Evolutionary conservation across 2,888 invertebrate species (phyloP).

Genomic region (Unio pictorum): DNA sequence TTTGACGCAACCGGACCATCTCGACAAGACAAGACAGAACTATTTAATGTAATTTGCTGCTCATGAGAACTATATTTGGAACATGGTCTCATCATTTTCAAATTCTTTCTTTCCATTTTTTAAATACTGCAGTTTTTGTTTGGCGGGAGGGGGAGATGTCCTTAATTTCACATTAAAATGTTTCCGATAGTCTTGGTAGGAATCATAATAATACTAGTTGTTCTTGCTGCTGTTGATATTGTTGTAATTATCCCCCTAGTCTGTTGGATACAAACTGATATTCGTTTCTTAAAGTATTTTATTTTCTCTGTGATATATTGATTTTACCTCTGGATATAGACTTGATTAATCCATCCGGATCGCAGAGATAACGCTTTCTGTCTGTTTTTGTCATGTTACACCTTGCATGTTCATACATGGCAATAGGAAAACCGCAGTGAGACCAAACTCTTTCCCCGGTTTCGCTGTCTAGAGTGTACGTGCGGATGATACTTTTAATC

Average conservation of each 20-base stretch:
- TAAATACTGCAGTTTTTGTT: too few species aligned
- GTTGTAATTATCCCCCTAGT: not conserved
- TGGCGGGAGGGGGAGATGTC: too few species aligned
- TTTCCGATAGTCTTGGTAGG: not conserved
- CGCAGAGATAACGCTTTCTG: constrained; percentile 33
- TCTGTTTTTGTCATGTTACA: constrained; percentile 33
- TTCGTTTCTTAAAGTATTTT: too few species aligned
- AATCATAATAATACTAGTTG: not conserved
- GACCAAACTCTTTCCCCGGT: constrained; percentile 42
- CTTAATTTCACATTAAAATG: too few species aligned
- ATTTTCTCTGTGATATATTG: too few species aligned
- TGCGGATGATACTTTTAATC: constrained; percentile 10
- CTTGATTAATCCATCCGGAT: constrained; percentile 37
- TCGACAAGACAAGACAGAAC: too few species aligned
- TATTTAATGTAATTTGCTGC: too few species aligned
- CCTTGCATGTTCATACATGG: constrained; percentile 27
- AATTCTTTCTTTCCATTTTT: too few species aligned
- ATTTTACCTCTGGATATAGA: constrained; percentile 22
- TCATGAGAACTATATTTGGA: too few species aligned
- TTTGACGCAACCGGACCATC: too few species aligned
- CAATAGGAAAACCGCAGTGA: constrained; percentile 42
- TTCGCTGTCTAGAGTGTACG: constrained; percentile 28
- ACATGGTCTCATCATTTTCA: too few species aligned
- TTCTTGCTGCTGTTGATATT: not conserved
- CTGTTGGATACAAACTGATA: not conserved